Percentiles rank a stretch among this genome's conserved stretches.
phyloP scores from a whole-genome alignment of 2,797 vertebrate genomes.

The Avahi laniger region DNA sequence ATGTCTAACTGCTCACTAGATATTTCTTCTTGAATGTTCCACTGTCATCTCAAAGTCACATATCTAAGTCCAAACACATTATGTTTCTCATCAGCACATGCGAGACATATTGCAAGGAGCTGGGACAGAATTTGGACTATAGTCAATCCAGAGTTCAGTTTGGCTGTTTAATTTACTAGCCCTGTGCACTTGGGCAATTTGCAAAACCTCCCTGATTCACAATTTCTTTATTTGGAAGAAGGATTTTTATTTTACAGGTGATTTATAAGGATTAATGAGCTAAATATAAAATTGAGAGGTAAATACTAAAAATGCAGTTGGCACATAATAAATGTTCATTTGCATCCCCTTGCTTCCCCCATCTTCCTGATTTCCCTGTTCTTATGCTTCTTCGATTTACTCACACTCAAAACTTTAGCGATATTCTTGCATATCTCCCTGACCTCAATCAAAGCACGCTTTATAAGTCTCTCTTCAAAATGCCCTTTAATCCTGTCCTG shows the following conservation, averaged over 20 bases:
- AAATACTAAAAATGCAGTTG: not conserved
- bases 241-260: not conserved
- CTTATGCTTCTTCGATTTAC: not conserved
- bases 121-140: not conserved
- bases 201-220: not conserved
- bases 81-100: not conserved
- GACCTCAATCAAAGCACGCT: not conserved
- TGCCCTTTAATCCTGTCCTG: not conserved
- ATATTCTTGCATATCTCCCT: not conserved
- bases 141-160: not conserved
- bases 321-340: not conserved
- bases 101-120: not conserved
- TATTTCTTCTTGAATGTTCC: slow-evolving; percentile 27
- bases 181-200: not conserved
- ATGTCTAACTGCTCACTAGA: slow-evolving; percentile 33
- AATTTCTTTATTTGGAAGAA: not conserved
- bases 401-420: not conserved
- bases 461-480: not conserved
- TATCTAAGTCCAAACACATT: not conserved
- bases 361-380: not conserved
- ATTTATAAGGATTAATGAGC: not conserved
- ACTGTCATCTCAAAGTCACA: not conserved
- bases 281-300: not conserved
- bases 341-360: no score
- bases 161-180: not conserved